Evolutionary conservation across 2,888 invertebrate species (phyloP).

Genomic region (Pheosia tremula): DNA sequence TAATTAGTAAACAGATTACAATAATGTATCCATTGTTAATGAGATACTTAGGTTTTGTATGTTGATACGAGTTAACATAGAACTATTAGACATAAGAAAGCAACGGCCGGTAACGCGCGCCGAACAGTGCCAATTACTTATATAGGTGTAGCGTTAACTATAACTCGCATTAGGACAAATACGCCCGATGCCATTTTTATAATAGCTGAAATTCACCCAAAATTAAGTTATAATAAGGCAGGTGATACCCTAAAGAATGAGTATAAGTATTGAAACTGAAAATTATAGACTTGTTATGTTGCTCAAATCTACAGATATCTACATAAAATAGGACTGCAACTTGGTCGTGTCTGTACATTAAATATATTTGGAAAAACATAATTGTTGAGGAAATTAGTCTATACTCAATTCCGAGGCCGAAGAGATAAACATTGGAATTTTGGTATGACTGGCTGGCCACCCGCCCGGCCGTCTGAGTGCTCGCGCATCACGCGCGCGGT

Average conservation of each 20-base stretch:
- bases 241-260: too few species aligned
- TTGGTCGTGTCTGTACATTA: too few species aligned
- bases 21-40: conserved; percentile 26
- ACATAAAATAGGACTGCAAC: too few species aligned
- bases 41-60: conserved; percentile 39
- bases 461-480: too few species aligned
- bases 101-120: conserved; percentile 8
- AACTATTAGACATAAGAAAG: conserved; percentile 11
- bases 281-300: background rate
- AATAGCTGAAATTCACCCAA: background rate
- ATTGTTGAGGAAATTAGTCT: too few species aligned
- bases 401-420: too few species aligned
- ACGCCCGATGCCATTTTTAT: background rate
- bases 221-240: background rate
- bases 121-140: conserved; percentile 40
- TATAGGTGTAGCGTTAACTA: background rate
- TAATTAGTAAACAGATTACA: conserved; percentile 28
- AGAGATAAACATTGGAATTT: too few species aligned
- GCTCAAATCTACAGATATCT: background rate
- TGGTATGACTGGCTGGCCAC: too few species aligned
- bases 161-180: background rate
- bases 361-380: too few species aligned
- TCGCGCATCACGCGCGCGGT: too few species aligned
- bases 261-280: background rate
- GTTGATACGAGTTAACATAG: conserved; percentile 32